Evolutionary conservation across 1,140 invertebrate species (phyloP).

Genomic region (Aethina tumida): DNA sequence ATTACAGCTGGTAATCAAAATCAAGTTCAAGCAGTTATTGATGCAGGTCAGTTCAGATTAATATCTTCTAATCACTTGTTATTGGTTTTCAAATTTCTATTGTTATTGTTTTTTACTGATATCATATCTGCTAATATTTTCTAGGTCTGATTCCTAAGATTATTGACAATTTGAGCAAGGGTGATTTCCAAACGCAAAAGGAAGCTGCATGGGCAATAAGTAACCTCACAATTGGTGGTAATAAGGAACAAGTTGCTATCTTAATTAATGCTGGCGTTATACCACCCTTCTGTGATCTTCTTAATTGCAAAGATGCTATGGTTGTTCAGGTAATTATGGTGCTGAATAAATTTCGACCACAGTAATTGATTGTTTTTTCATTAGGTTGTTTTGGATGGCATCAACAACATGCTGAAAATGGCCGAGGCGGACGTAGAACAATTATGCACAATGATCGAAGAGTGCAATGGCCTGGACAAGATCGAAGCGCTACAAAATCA

Average conservation of each 20-base stretch:
- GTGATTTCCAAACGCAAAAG: constrained; percentile 98
- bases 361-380: neutral
- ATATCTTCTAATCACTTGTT: too few species aligned
- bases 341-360: neutral
- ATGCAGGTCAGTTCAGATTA: constrained; percentile 51
- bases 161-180: constrained; percentile 84
- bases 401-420: constrained; percentile 88
- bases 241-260: constrained; percentile 78
- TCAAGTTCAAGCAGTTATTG: constrained; percentile 98
- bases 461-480: constrained; percentile 88
- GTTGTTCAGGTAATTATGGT: constrained; percentile 28
- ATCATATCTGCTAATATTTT: constrained; percentile 6
- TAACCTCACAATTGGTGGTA: constrained; percentile 96
- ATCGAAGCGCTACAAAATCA: constrained; percentile 94
- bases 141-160: constrained; percentile 79
- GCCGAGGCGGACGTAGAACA: constrained; percentile 58
- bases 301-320: constrained; percentile 77
- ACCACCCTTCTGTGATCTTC: constrained; percentile 79
- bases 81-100: neutral
- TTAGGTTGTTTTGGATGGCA: constrained; percentile 79
- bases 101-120: neutral
- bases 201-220: constrained; percentile 99
- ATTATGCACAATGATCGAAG: constrained; percentile 80
- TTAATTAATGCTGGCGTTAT: constrained; percentile 87
- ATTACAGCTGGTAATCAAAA: constrained; percentile 96